phyloP scores from a whole-genome alignment of 2,113 vertebrate species.

The Sinocyclocheilus anshuiensis region DNA sequence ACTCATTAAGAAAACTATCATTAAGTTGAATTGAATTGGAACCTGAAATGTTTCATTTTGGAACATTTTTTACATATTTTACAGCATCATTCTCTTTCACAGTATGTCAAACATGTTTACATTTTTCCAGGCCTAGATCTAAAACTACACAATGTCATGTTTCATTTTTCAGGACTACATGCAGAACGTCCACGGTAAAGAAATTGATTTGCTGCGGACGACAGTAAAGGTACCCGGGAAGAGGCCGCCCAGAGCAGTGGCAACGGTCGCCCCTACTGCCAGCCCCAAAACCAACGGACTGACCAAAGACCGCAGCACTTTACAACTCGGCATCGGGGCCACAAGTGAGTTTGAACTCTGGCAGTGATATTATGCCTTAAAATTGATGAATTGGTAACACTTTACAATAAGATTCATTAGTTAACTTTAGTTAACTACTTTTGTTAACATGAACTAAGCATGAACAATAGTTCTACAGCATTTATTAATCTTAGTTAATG shows the following conservation, averaged over 20 bases:
- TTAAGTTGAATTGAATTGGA: no score
- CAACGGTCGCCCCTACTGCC: constrained; percentile 79
- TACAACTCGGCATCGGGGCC: constrained; percentile 81
- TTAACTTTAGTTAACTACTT: no score
- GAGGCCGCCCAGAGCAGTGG: constrained; percentile 86
- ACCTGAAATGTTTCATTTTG: no score
- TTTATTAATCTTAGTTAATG: no score
- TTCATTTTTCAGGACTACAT: constrained; percentile 87
- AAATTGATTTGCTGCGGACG: constrained; percentile 91
- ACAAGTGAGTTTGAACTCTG: constrained; percentile 73
- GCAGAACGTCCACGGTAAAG: constrained; percentile 96
- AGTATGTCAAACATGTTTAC: not conserved
- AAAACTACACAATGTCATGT: not conserved
- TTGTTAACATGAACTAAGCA: no score
- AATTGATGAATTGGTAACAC: not conserved
- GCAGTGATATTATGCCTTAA: not conserved
- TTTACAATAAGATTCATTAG: no score
- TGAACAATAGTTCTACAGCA: no score
- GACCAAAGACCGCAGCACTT: constrained; percentile 82
- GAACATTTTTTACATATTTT: not conserved
- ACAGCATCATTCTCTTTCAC: not conserved
- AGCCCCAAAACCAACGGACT: constrained; percentile 93
- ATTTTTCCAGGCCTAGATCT: not conserved
- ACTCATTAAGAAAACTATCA: no score
- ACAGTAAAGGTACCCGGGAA: constrained; percentile 97